These are phyloP conservation scores for Catamblyrhynchus diadema DNA, from an alignment of 2,797 vertebrate genomes.

Conservation along the genomic window DNA sequence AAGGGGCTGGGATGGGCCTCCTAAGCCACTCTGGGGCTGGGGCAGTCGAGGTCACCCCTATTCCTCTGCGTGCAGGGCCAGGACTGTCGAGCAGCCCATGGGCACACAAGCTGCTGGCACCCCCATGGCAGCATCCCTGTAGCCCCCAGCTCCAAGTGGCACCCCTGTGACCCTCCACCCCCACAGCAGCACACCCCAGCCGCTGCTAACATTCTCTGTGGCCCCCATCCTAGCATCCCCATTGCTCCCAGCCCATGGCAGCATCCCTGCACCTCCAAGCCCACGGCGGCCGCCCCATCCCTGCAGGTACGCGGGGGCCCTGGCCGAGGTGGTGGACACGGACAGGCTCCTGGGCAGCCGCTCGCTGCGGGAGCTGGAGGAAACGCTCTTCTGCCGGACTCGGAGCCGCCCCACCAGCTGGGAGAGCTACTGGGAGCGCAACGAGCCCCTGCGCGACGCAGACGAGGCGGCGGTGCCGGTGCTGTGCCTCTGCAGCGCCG, in stretches of 20 bases:
- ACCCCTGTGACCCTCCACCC: background rate
- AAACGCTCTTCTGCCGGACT: slow-evolving; percentile 81
- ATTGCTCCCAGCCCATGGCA: background rate
- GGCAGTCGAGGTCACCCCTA: too few species aligned
- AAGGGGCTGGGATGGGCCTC: background rate
- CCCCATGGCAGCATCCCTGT: background rate
- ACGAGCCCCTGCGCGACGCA: slow-evolving; percentile 88
- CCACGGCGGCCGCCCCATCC: rapidly evolving
- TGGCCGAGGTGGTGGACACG: slow-evolving; percentile 76
- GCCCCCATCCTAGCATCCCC: too few species aligned
- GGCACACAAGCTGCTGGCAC: background rate
- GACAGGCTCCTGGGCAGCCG: slow-evolving; percentile 73
- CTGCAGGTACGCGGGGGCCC: slow-evolving; percentile 44
- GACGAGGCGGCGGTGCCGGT: slow-evolving; percentile 88
- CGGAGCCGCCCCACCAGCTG: slow-evolving; percentile 70
- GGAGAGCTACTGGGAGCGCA: slow-evolving; percentile 87
- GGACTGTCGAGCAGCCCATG: background rate
- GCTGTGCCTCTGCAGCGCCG: slow-evolving; percentile 82
- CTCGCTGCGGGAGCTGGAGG: slow-evolving; percentile 84
- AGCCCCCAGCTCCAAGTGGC: background rate
- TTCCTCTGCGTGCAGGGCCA: too few species aligned
- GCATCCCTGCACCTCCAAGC: background rate
- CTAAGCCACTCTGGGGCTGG: too few species aligned
- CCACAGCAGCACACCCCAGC: rapidly evolving
- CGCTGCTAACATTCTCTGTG: too few species aligned